Evolutionary conservation across 2,113 vertebrate species (phyloP).

Genomic region (Apodemus sylvaticus): DNA sequence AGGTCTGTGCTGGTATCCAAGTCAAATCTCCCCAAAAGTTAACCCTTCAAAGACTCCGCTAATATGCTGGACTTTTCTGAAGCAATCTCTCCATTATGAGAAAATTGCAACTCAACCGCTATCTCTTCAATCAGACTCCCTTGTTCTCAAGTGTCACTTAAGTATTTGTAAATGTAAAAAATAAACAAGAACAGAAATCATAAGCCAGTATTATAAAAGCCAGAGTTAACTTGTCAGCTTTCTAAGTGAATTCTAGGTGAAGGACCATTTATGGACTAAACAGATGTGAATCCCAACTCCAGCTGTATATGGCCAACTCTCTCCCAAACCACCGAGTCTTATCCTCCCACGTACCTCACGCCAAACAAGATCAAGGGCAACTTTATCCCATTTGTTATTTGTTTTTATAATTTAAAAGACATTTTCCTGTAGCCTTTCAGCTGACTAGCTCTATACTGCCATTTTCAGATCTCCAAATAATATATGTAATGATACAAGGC

Average conservation of each 20-base stretch:
- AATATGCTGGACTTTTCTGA: neutral
- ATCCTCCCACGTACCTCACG: neutral
- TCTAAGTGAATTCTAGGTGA: slow-evolving; percentile 16
- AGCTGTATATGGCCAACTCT: neutral
- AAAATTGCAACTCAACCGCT: neutral
- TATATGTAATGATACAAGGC: neutral
- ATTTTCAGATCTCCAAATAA: neutral
- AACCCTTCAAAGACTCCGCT: neutral
- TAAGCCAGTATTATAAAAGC: slow-evolving; percentile 33
- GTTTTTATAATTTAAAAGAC: neutral
- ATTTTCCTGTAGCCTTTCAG: neutral
- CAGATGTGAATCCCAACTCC: neutral
- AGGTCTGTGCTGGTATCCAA: neutral
- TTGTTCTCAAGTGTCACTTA: neutral
- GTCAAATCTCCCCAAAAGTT: slow-evolving; percentile 13
- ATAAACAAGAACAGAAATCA: slow-evolving; percentile 11
- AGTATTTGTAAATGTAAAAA: slow-evolving; percentile 40
- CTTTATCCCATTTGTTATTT: neutral
- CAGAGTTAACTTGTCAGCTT: neutral
- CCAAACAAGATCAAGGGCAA: neutral
- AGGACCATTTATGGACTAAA: neutral
- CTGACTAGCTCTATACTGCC: neutral
- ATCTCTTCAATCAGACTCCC: slow-evolving; percentile 5
- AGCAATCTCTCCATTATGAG: neutral
- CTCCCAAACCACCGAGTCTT: neutral